Base-by-base conservation (phyloP, 2,113 vertebrate genomes). In the Eurystomus gularis region DNA sequence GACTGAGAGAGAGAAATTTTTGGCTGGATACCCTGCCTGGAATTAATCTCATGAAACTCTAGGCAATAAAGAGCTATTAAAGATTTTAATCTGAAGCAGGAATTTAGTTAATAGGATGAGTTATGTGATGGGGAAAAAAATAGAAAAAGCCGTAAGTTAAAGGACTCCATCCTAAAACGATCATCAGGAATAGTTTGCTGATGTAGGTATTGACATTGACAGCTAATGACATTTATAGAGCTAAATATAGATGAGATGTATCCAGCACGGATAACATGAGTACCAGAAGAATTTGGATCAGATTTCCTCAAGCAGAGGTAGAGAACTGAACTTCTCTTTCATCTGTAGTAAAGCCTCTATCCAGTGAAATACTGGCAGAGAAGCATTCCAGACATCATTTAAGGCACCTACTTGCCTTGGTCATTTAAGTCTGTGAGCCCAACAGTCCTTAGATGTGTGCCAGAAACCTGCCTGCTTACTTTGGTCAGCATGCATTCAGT, bases 401-500 rank as follows among this genome's bases (percentile, higher is more conserved):
- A 40, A 82, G 79, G 9, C 35, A 28, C 29, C 23, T 29, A 7
- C 6, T 88, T 2, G 0, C 9, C 68, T 75, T 0, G 1, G 9
- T 40, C 3, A 20, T 49, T 83, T 77, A 28, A 31, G 3, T 61
- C 37, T 73, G 29, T 72, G 60, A 86, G 46, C 19, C 49, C 42
- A 24, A 5, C 33, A 24, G 40, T 33, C 39, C 26, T 39, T 48
- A 31, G 21, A 19, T 13, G 33, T 37, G 17, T 70, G n/a, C 48
- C 46, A 44, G 24, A 81, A 84, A 8, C 7, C 10, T 84, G 17
- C 46, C 57, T 60, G 35, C 62, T 46, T 64, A 2, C 33, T 71
- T 33, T 1, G 2, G 23, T 16, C 28, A 24, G 42, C 44, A 2
- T 1, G 1, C 8, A 0, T 26, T 8, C 33, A 40, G 29, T 12